Conservation (phyloP, 1,140 invertebrate species). For the Apolygus lucorum region DNA sequence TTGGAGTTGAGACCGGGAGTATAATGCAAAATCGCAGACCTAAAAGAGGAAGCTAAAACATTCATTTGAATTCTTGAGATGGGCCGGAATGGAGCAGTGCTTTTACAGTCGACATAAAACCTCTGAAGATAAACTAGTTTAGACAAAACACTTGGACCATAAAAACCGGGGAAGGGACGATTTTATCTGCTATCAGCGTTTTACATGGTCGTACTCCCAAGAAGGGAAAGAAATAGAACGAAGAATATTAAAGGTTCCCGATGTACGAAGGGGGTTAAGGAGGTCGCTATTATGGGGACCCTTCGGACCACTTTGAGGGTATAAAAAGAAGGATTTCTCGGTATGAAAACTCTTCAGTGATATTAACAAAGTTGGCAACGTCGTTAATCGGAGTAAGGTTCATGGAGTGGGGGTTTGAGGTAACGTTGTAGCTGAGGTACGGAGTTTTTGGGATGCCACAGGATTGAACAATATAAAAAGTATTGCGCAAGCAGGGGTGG, state of each 20-base stretch:
- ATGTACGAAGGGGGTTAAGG: background rate
- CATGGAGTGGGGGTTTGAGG: no score
- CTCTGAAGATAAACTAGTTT: constrained; percentile 6
- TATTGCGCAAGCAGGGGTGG: no score
- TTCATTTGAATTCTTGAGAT: background rate
- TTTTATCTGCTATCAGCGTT: constrained; percentile 6
- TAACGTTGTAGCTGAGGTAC: no score
- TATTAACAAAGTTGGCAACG: constrained; percentile 6
- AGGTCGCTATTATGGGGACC: background rate
- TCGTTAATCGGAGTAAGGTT: background rate
- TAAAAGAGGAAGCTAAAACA: background rate
- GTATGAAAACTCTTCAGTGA: background rate
- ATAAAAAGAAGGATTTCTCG: background rate
- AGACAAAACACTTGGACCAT: constrained; percentile 3
- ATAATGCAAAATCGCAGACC: background rate
- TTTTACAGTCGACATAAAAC: background rate
- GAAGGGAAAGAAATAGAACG: background rate
- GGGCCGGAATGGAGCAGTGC: background rate
- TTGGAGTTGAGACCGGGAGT: background rate
- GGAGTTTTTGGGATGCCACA: no score
- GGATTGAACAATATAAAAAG: no score
- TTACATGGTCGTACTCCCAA: background rate
- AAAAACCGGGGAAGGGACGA: constrained; percentile 10
- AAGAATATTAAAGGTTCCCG: background rate
- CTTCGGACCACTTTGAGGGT: background rate